These are phyloP conservation scores for Astropecten irregularis DNA, from an alignment of 53 echinoderm and acorn worm genomes.

Conservation along the genomic window DNA sequence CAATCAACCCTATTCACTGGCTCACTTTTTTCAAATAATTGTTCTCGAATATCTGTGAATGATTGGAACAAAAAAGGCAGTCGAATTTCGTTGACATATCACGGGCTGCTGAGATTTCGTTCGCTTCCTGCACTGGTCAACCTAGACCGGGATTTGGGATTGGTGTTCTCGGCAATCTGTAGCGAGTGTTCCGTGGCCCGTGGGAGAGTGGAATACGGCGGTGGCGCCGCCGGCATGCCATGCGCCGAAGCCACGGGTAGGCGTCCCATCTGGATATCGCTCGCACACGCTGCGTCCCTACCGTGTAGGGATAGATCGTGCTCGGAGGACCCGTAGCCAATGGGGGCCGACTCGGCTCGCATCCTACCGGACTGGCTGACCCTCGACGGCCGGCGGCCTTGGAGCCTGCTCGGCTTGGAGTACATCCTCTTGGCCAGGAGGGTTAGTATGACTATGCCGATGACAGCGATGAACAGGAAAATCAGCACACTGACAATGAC, in stretches of 20 bases:
- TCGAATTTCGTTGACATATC: too few relatives aligned
- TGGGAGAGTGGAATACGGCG: slow-evolving; percentile 33
- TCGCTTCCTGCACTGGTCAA: background rate
- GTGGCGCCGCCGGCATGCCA: background rate
- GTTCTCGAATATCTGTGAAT: too few relatives aligned
- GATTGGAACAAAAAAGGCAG: too few relatives aligned
- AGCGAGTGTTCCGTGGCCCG: background rate
- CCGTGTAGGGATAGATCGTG: too few relatives aligned
- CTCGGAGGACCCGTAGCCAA: too few relatives aligned
- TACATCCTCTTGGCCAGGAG: slow-evolving; percentile 22
- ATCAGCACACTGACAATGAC: background rate
- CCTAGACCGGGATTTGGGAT: slow-evolving; percentile 10
- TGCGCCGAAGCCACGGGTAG: too few relatives aligned
- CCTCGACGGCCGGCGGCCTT: background rate
- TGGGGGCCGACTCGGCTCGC: too few relatives aligned
- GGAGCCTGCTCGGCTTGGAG: slow-evolving; percentile 15
- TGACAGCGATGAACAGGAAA: background rate
- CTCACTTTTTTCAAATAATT: too few relatives aligned
- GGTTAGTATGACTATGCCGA: background rate
- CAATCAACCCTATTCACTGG: too few relatives aligned
- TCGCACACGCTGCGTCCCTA: too few relatives aligned
- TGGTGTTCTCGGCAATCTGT: slow-evolving; percentile 29
- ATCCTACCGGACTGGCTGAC: background rate
- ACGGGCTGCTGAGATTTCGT: too few relatives aligned
- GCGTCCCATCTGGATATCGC: too few relatives aligned